phyloP scores from a whole-genome alignment of 2,113 vertebrate species.

The Cranoglanis bouderius region DNA sequence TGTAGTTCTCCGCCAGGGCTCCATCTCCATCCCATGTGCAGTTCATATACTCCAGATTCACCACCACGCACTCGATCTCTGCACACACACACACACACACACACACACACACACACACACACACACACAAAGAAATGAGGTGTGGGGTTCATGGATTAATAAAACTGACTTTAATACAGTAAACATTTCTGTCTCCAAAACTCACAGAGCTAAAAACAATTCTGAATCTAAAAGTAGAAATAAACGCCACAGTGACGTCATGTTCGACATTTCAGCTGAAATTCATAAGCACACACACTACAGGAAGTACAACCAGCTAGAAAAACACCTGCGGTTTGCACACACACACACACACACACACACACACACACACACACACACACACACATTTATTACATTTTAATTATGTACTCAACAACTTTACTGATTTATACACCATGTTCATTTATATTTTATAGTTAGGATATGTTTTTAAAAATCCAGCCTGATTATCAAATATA shows the following conservation, averaged over 20 bases:
- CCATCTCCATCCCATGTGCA: slow-evolving; percentile 47
- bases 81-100: slow-evolving; percentile 15
- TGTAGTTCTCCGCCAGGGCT: slow-evolving; percentile 26
- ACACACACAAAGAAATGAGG: background rate
- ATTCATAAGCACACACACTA: background rate
- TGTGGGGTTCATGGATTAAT: background rate
- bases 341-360: background rate
- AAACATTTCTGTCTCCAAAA: background rate
- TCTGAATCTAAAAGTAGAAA: background rate
- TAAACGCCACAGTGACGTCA: background rate
- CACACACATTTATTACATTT: background rate
- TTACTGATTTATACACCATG: background rate
- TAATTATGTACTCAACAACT: background rate
- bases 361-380: background rate
- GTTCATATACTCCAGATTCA: slow-evolving; percentile 52
- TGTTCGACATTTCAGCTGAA: background rate
- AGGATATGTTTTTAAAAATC: too few species aligned
- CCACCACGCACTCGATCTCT: slow-evolving; percentile 51
- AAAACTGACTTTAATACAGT: background rate
- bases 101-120: slow-evolving; percentile 25
- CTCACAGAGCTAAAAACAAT: background rate
- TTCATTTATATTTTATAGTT: background rate
- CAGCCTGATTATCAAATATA: background rate
- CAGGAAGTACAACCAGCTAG: background rate
- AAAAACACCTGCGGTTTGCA: background rate